Conservation (phyloP, 2,888 invertebrate species). For the Schizaphis graminum region DNA sequence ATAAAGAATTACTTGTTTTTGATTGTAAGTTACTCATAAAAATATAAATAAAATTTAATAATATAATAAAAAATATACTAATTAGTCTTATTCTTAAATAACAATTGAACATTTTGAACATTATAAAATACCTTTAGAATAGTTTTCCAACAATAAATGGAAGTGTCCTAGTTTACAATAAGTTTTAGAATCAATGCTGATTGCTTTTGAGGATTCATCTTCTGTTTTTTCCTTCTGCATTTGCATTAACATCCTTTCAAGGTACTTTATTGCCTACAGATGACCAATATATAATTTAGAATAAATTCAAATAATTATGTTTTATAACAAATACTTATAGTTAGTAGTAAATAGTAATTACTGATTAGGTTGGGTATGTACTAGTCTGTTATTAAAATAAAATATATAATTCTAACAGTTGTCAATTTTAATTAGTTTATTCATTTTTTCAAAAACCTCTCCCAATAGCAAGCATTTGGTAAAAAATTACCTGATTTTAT, state of each 20-base stretch:
- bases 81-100: background rate
- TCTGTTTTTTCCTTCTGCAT: slow-evolving; percentile 68
- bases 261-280: slow-evolving; percentile 82
- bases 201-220: slow-evolving; percentile 75
- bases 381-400: slow-evolving; percentile 41
- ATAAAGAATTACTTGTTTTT: slow-evolving; percentile 13
- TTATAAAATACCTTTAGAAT: slow-evolving; percentile 84
- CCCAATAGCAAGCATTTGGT: background rate
- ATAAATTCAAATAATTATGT: slow-evolving; percentile 20
- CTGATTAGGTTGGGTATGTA: background rate
- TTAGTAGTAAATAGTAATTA: background rate
- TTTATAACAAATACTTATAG: background rate
- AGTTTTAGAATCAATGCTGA: slow-evolving; percentile 88
- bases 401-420: background rate
- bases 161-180: slow-evolving; percentile 97
- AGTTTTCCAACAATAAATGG: slow-evolving; percentile 92
- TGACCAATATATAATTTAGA: slow-evolving; percentile 36
- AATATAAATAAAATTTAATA: too few relatives aligned
- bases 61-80: too few relatives aligned
- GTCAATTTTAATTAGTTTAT: background rate
- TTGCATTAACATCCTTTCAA: slow-evolving; percentile 87
- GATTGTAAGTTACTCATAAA: background rate
- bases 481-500: background rate
- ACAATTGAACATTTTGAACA: background rate
- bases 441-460: background rate